Evolutionary conservation across 2,113 vertebrate species (phyloP), one percentile per base, ranked within the genome.

Genomic region (Brachypodius melanocephalos): DNA sequence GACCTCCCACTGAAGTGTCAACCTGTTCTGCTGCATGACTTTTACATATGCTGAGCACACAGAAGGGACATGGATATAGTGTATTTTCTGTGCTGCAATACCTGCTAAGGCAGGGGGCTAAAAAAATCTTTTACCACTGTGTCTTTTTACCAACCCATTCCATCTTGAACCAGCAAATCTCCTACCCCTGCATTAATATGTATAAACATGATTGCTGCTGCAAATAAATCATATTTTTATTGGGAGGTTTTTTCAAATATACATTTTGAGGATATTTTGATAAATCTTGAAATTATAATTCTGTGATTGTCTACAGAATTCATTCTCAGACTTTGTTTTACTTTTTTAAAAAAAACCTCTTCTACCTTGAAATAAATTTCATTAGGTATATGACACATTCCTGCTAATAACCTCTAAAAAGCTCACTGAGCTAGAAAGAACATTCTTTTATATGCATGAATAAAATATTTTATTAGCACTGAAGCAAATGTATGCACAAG

Each of bases 1-100:
- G 93, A 85, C 95, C 96, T 96, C 91, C 93, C 65, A 87, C 84
- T 88, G 96, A 97, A 90, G 74, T 88, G 88, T 89, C 91, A 79
- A 11, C 31, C 46, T 90, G 86, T 76, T 89, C 43, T 7, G 81
- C 92, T 25, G 14, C 17, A 25, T 80, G 87, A 85, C 54, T 84
- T 82, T 51, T 51, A 75, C 8, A 14, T 55, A 36, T 28, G 63
- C 82, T 52, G 88, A 78, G 28, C 58, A 16, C 59, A 62, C 54
- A 31, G 40, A 46, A 76, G 83, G 76, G 83, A 69, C 52, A 38
- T 14, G 4, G 55, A 79, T 31, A 79, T 29, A 25, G 31, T 32
- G 2, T 21, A 43, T 89, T 92, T 90, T 65, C 68, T 58, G 32
- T 49, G 40, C 58, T 79, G 28, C 25, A 20, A 16, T 89, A 46